A percentile compares a stretch with the other conserved stretches of the same genome.
phyloP scores from a whole-genome alignment of 1,140 invertebrate species.

The Cotesia typhae region DNA sequence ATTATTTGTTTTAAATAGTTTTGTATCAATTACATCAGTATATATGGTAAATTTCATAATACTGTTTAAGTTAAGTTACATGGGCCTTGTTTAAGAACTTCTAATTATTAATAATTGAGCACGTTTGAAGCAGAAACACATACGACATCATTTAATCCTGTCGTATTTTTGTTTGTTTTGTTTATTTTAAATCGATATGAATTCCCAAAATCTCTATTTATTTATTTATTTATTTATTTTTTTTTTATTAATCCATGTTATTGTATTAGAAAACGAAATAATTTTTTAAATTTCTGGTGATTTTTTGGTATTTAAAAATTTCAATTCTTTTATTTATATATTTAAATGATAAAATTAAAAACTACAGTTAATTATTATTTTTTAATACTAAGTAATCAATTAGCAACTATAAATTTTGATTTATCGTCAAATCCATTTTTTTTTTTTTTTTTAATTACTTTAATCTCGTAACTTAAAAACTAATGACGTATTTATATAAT shows the following conservation, averaged over 20 bases:
- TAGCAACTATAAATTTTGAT: conserved; percentile 32
- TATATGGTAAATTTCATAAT: conserved; percentile 34
- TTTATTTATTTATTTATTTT: too few relatives aligned
- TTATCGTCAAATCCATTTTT: conserved; percentile 52
- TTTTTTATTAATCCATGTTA: background rate
- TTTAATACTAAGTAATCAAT: conserved; percentile 52
- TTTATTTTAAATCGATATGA: conserved; percentile 17
- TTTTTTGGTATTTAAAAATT: conserved; percentile 35
- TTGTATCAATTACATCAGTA: conserved; percentile 35
- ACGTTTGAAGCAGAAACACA: conserved; percentile 35
- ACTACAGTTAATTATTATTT: conserved; percentile 47
- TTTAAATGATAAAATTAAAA: conserved; percentile 42
- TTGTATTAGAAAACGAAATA: conserved; percentile 38
- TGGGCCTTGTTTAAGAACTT: conserved; percentile 28
- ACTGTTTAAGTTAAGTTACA: conserved; percentile 36
- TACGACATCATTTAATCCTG: conserved; percentile 25
- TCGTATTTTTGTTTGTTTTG: conserved; percentile 10
- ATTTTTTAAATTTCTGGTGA: conserved; percentile 41
- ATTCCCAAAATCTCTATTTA: conserved; percentile 3
- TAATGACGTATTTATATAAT: background rate
- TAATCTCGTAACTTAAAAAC: conserved; percentile 7
- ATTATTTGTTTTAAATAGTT: conserved; percentile 24
- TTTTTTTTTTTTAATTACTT: conserved; percentile 41
- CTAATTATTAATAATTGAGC: conserved; percentile 39
- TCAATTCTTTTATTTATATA: conserved; percentile 12